phyloP scores from a whole-genome alignment of 2,113 vertebrate genomes.

The Scopus umbretta region DNA sequence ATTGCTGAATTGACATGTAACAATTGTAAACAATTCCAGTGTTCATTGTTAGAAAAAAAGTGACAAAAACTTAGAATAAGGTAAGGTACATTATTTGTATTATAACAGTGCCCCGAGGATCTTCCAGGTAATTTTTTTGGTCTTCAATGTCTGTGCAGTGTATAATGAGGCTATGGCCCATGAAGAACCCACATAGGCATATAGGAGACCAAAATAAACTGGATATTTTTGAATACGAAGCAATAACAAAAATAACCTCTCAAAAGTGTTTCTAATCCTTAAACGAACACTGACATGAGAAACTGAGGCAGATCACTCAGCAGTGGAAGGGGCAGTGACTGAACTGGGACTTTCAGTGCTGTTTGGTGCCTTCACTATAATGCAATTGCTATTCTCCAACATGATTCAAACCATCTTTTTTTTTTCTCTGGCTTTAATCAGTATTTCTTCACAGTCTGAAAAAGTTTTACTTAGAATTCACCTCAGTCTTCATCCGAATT shows the following conservation, averaged over 20 bases:
- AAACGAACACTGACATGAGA: not conserved
- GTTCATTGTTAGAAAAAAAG: not conserved
- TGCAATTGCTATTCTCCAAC: not conserved
- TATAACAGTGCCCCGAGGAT: not conserved
- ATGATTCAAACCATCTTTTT: not conserved
- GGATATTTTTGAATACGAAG: not conserved
- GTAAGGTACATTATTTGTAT: not conserved
- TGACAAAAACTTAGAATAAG: not conserved
- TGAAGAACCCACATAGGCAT: not conserved
- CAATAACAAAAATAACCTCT: rapidly evolving
- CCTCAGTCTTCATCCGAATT: not conserved
- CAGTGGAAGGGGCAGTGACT: not conserved
- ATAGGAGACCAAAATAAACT: not conserved
- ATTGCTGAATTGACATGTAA: not conserved
- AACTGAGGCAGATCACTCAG: not conserved
- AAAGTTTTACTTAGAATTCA: not conserved
- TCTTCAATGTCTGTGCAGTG: not conserved
- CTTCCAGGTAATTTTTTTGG: not conserved
- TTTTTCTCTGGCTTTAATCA: not conserved
- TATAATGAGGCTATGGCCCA: not conserved
- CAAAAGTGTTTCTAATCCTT: not conserved
- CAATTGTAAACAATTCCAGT: not conserved
- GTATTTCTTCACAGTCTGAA: not conserved
- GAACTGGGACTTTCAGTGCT: not conserved
- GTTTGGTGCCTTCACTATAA: not conserved